A percentile compares a stretch with the other conserved stretches of the same genome.
These are phyloP conservation scores for Rissa tridactyla DNA, from an alignment of 2,113 vertebrate species.

Conservation along the genomic window DNA sequence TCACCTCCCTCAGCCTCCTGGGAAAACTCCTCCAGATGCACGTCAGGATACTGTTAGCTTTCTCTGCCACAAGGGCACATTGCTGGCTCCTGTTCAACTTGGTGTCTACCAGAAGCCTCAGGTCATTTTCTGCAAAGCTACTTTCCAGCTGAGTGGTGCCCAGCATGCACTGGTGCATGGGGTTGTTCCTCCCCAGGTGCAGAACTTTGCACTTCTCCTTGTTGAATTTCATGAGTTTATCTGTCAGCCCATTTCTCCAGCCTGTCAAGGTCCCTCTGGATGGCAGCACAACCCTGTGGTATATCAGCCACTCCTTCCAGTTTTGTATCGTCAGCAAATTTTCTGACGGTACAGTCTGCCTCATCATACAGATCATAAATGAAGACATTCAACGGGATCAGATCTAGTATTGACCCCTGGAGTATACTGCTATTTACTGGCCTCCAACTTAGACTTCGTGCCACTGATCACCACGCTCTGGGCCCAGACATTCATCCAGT, in stretches of 20 bases:
- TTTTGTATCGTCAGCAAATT: neutral
- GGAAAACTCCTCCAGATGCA: neutral
- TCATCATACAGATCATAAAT: neutral
- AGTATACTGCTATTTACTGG: neutral
- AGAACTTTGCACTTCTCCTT: neutral
- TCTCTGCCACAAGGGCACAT: neutral
- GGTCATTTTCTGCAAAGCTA: neutral
- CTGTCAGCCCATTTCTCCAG: neutral
- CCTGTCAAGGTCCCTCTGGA: neutral
- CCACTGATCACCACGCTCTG: neutral
- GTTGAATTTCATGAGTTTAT: neutral
- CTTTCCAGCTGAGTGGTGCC: neutral
- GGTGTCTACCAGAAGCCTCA: neutral
- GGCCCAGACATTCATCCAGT: neutral
- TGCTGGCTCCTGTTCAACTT: neutral
- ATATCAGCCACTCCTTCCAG: neutral
- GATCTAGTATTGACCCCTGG: rapidly evolving
- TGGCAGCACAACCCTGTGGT: neutral
- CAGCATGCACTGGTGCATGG: neutral
- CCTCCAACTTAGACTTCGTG: neutral
- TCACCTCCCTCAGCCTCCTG: rapidly evolving
- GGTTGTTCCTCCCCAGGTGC: rapidly evolving
- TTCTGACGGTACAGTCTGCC: neutral
- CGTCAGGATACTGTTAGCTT: no score
- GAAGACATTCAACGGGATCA: neutral